Conservation (phyloP, 2,888 invertebrate genomes). For the Dendrolimus pini region DNA sequence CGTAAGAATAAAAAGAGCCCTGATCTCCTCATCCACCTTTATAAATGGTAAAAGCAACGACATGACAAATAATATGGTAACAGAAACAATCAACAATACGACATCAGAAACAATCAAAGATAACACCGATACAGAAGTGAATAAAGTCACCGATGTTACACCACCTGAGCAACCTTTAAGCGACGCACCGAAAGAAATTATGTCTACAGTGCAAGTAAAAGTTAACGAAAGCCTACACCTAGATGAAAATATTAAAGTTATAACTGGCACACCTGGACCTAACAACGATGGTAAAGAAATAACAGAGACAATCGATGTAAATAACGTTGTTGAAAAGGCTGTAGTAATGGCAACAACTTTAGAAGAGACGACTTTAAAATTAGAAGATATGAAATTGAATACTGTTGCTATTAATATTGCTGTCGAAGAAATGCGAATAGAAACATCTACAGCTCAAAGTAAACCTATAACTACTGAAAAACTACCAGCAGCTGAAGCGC, state of each 20-base stretch:
- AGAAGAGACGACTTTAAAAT: not conserved
- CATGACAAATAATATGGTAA: conserved; percentile 10
- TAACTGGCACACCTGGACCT: not conserved
- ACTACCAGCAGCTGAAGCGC: conserved; percentile 46
- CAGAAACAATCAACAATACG: conserved; percentile 9
- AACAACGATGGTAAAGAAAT: not conserved
- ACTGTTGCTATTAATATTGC: not conserved
- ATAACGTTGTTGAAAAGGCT: not conserved
- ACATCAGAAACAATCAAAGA: conserved; percentile 8
- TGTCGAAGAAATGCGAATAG: not conserved
- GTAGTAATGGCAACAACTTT: not conserved
- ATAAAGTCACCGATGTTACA: not conserved
- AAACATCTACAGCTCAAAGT: conserved; percentile 6
- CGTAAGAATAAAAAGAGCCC: conserved; percentile 22
- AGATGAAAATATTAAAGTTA: not conserved
- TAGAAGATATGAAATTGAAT: not conserved
- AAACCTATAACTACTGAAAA: conserved; percentile 17
- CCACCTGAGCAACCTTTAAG: too few relatives aligned
- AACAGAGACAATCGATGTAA: not conserved
- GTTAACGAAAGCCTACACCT: not conserved
- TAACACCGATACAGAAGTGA: not conserved
- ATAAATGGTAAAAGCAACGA: conserved; percentile 13
- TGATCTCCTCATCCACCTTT: conserved; percentile 16
- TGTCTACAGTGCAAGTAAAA: not conserved
- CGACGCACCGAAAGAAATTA: not conserved